Conservation (phyloP, 2,113 vertebrate genomes). For the Crypturellus undulatus region DNA sequence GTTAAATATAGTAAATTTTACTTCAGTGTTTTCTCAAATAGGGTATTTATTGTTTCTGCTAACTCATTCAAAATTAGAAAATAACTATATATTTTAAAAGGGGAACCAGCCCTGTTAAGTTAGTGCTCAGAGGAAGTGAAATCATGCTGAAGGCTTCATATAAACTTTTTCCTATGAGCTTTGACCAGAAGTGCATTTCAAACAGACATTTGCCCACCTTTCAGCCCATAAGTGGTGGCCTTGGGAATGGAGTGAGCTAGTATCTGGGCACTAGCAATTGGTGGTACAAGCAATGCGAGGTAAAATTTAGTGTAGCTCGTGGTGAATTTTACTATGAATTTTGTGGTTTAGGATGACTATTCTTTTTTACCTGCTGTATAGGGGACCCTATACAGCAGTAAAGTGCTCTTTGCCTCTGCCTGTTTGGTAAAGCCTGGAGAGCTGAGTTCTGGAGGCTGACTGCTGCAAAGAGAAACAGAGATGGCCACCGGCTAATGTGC, state of each 20-base stretch:
- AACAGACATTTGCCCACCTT: accelerated
- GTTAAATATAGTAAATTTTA: background rate
- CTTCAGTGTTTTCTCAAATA: background rate
- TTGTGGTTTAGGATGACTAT: background rate
- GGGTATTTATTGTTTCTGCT: background rate
- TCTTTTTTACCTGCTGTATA: background rate
- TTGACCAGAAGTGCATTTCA: background rate
- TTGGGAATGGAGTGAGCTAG: background rate
- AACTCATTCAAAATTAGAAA: background rate
- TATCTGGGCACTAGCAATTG: background rate
- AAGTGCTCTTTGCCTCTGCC: background rate
- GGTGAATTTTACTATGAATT: background rate
- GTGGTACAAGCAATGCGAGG: background rate
- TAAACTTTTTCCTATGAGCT: background rate
- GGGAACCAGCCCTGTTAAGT: accelerated
- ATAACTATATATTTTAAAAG: background rate
- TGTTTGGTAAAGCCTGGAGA: background rate
- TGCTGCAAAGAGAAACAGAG: background rate
- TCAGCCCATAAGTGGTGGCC: background rate
- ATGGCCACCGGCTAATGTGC: background rate
- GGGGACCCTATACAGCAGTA: too few species aligned
- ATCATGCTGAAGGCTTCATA: background rate
- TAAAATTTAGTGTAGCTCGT: background rate
- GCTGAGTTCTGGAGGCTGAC: background rate
- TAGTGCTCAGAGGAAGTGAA: background rate